These are phyloP conservation scores for Drosophila obscura DNA, from an alignment of 1,140 invertebrate species.

Conservation along the genomic window DNA sequence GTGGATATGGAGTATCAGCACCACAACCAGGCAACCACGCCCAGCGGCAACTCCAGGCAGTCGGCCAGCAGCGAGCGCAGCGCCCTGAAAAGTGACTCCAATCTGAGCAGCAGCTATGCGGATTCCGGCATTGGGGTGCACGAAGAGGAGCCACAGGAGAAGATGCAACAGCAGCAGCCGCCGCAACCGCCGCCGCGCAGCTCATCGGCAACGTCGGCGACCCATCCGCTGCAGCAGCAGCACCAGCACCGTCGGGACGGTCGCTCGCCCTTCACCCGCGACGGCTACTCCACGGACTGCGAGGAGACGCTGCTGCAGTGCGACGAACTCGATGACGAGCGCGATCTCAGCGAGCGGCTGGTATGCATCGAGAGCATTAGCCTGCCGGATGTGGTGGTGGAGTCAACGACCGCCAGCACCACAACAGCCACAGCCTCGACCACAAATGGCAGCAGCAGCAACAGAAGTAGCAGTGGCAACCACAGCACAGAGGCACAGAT, in stretches of 20 bases:
- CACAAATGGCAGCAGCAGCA: conserved; percentile 16
- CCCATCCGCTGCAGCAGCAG: conserved; percentile 30
- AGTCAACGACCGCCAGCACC: conserved; percentile 73
- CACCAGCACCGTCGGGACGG: conserved; percentile 16
- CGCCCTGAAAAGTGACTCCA: conserved; percentile 77
- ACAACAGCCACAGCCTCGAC: conserved; percentile 26
- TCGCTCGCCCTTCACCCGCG: conserved; percentile 67
- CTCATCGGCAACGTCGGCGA: conserved; percentile 34
- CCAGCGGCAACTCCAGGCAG: conserved; percentile 50
- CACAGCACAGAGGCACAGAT: conserved; percentile 51
- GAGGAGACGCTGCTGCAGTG: conserved; percentile 78
- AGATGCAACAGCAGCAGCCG: conserved; percentile 21
- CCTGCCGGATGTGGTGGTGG: conserved; percentile 82
- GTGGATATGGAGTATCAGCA: conserved; percentile 50
- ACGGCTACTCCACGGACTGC: conserved; percentile 77
- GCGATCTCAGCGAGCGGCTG: conserved; percentile 67
- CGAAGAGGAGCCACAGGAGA: conserved; percentile 22
- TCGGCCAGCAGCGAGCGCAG: conserved; percentile 68
- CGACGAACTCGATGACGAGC: conserved; percentile 77
- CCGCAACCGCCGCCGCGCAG: conserved; percentile 48
- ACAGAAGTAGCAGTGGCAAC: conserved; percentile 20
- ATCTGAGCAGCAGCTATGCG: conserved; percentile 77
- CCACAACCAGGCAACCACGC: conserved; percentile 25
- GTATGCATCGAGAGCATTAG: conserved; percentile 83
- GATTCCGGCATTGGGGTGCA: conserved; percentile 75